A percentile compares a stretch with the other conserved stretches of the same genome.
Conservation (phyloP, 1,140 invertebrate genomes). For the Brachionus asplanchnoidis region DNA sequence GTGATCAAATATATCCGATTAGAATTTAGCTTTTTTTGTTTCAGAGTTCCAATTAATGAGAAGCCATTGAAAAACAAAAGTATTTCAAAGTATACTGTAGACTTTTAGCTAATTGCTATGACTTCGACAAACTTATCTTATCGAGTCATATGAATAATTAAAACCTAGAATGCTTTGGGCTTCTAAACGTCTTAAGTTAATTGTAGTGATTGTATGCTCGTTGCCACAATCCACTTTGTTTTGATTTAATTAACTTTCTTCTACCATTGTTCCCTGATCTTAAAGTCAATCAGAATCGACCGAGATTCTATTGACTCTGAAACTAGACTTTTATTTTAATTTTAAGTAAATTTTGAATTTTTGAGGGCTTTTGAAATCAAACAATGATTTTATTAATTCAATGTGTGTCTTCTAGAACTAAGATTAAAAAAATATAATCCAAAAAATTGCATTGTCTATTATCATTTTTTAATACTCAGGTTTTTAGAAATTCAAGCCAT, state of each 20-base stretch:
- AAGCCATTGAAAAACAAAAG: neutral
- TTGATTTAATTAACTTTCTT: neutral
- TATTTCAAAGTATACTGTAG: neutral
- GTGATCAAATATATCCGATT: conserved; percentile 2
- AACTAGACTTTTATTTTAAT: too few relatives aligned
- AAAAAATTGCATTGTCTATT: too few relatives aligned
- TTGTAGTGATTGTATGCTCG: neutral
- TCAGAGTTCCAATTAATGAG: neutral
- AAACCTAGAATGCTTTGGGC: neutral
- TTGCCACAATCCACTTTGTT: neutral
- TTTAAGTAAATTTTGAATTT: too few relatives aligned
- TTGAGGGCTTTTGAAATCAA: too few relatives aligned
- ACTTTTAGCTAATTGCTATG: conserved; percentile 28
- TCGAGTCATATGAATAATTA: conserved; percentile 15
- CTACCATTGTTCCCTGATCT: too few relatives aligned
- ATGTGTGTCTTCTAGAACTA: too few relatives aligned
- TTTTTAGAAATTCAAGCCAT: too few relatives aligned
- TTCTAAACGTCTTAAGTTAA: neutral
- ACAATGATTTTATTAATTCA: too few relatives aligned
- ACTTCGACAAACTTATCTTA: conserved; percentile 18
- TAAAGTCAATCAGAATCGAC: too few relatives aligned
- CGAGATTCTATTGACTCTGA: too few relatives aligned
- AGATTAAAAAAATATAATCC: too few relatives aligned
- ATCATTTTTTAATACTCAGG: too few relatives aligned
- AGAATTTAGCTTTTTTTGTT: neutral